A percentile compares a stretch with the other conserved stretches of the same genome.
Conservation (phyloP, 2,888 invertebrate species). For the Nomada ferruginata region DNA sequence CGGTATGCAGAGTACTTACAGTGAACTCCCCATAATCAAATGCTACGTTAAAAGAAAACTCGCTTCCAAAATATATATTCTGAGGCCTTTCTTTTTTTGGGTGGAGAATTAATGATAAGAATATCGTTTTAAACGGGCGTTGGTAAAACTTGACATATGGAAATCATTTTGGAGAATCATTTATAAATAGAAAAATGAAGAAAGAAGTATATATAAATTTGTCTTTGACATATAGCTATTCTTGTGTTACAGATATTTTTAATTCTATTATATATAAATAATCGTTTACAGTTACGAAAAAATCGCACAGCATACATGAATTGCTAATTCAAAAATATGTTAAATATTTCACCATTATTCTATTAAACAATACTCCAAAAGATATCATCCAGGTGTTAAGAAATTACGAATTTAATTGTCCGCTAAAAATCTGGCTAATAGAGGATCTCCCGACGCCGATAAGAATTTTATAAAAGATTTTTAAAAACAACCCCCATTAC, state of each 20-base stretch:
- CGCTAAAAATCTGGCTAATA: background rate
- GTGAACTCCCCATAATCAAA: constrained; percentile 41
- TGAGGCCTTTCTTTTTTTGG: background rate
- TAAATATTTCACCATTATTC: background rate
- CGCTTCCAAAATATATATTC: constrained; percentile 16
- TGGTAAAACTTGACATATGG: constrained; percentile 10
- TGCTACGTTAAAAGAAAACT: constrained; percentile 45
- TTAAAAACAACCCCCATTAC: background rate
- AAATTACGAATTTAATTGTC: background rate
- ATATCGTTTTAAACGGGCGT: background rate
- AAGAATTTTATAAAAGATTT: too few species aligned
- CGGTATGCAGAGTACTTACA: constrained; percentile 56
- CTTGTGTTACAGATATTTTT: background rate
- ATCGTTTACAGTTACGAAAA: too few species aligned
- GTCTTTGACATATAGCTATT: background rate
- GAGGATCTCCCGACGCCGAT: constrained; percentile 25
- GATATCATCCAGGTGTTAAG: constrained; percentile 3
- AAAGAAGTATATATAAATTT: background rate
- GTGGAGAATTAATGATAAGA: background rate
- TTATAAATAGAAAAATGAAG: background rate
- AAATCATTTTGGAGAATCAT: background rate
- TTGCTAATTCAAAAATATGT: background rate
- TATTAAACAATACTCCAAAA: background rate
- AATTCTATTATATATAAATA: background rate
- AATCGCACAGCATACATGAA: too few species aligned